Conservation (phyloP, 1,140 invertebrate species). For the Tetramorium simillimum region DNA sequence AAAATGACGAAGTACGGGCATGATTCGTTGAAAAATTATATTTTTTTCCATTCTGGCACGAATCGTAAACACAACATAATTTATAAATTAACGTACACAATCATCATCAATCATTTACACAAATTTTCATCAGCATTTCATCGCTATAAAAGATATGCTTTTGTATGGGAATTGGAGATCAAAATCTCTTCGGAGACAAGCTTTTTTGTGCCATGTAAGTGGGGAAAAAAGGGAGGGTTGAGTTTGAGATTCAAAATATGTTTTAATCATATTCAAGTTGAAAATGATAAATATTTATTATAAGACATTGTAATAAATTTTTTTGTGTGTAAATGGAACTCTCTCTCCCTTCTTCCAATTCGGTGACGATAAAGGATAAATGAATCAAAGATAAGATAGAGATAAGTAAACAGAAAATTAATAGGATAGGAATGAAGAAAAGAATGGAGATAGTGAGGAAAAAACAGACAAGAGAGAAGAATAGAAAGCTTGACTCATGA, state of each 20-base stretch:
- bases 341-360: constrained; percentile 40
- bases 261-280: background rate
- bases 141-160: constrained; percentile 64
- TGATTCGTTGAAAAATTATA: constrained; percentile 85
- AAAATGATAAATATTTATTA: background rate
- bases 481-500: constrained; percentile 76
- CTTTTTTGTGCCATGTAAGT: background rate
- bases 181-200: constrained; percentile 43
- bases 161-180: constrained; percentile 56
- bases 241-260: constrained; percentile 38
- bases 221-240: constrained; percentile 38
- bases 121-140: constrained; percentile 65
- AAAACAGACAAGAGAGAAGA: constrained; percentile 31
- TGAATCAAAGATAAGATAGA: constrained; percentile 29
- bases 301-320: background rate
- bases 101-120: constrained; percentile 84
- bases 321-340: constrained; percentile 1
- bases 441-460: constrained; percentile 34
- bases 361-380: background rate
- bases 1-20: constrained; percentile 69
- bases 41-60: constrained; percentile 85
- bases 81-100: constrained; percentile 86
- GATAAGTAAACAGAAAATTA: constrained; percentile 48
- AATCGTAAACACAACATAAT: constrained; percentile 85
- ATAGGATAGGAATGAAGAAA: background rate